A percentile compares a stretch with the other conserved stretches of the same genome.
Conservation (phyloP, 2,113 vertebrate species). For the Halichoerus grypus region DNA sequence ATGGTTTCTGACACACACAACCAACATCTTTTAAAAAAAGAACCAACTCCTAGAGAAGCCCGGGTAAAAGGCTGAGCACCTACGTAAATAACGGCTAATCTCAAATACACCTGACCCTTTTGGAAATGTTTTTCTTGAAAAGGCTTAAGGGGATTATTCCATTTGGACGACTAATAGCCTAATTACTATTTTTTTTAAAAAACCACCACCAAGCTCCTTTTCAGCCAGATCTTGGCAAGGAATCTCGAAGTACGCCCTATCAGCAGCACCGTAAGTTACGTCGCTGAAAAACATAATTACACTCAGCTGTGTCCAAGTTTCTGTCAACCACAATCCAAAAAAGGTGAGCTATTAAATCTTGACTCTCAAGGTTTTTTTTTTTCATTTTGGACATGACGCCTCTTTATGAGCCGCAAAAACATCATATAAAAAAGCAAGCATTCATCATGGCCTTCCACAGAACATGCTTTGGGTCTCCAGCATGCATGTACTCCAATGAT, state of each 20-base stretch:
- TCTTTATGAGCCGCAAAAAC: background rate
- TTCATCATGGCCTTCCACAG: background rate
- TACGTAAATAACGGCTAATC: conserved; percentile 51
- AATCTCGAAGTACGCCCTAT: background rate
- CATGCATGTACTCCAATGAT: background rate
- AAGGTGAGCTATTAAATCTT: conserved; percentile 23
- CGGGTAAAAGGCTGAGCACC: background rate
- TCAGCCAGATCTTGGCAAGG: conserved; percentile 55
- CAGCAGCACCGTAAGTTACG: background rate
- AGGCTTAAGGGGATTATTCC: conserved; percentile 64
- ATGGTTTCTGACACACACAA: conserved; percentile 65
- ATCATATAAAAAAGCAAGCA: background rate
- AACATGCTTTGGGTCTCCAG: background rate
- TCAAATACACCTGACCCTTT: conserved; percentile 68
- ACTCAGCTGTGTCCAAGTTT: conserved; percentile 43
- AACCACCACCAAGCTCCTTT: conserved; percentile 51
- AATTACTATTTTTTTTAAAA: background rate
- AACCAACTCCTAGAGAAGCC: conserved; percentile 31
- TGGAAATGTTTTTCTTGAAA: conserved; percentile 74
- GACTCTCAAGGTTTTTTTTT: background rate
- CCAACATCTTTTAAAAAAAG: background rate
- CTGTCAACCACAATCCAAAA: background rate
- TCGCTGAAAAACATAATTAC: conserved; percentile 41
- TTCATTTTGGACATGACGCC: background rate
- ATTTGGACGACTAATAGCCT: conserved; percentile 68